Percentiles rank a stretch among this genome's conserved stretches.
These are phyloP conservation scores for Drosophila bunnanda DNA, from an alignment of 2,888 invertebrate species.

Conservation along the genomic window DNA sequence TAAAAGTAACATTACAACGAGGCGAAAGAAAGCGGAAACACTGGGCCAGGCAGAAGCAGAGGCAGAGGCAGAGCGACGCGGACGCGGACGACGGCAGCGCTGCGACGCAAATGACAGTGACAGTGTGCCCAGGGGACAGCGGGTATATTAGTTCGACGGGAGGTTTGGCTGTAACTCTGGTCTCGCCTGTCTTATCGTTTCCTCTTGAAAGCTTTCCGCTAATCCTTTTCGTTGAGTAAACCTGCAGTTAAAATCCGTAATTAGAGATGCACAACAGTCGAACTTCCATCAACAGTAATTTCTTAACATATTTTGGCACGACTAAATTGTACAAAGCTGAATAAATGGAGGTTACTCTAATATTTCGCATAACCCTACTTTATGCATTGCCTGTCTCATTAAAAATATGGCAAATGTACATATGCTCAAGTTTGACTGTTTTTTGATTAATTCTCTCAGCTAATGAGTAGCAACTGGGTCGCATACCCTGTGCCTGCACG, in stretches of 20 bases:
- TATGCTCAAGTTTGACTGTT: too few species aligned
- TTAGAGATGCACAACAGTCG: neutral
- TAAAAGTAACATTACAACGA: conserved; percentile 80
- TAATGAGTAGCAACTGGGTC: conserved; percentile 24
- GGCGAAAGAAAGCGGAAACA: conserved; percentile 79
- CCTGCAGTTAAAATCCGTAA: conserved; percentile 3
- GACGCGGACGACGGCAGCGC: conserved; percentile 54
- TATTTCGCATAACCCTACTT: too few species aligned
- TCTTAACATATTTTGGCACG: neutral
- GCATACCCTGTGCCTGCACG: conserved; percentile 16
- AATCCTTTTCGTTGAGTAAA: conserved; percentile 2
- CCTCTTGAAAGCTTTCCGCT: neutral
- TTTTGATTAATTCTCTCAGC: too few species aligned
- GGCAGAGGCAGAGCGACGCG: conserved; percentile 54
- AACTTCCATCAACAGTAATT: neutral
- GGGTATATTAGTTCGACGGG: conserved; percentile 36
- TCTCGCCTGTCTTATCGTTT: neutral
- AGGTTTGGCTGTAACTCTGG: neutral
- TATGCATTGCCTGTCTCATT: too few species aligned
- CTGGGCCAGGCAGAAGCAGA: conserved; percentile 72
- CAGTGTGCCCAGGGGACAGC: conserved; percentile 43
- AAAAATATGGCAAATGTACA: too few species aligned
- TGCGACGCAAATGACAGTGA: conserved; percentile 76
- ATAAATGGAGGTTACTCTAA: too few species aligned
- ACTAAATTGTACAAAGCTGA: neutral